Evolutionary conservation across 1,140 invertebrate species (phyloP), one percentile per base, ranked within the genome.

Genomic region (Popillia japonica): DNA sequence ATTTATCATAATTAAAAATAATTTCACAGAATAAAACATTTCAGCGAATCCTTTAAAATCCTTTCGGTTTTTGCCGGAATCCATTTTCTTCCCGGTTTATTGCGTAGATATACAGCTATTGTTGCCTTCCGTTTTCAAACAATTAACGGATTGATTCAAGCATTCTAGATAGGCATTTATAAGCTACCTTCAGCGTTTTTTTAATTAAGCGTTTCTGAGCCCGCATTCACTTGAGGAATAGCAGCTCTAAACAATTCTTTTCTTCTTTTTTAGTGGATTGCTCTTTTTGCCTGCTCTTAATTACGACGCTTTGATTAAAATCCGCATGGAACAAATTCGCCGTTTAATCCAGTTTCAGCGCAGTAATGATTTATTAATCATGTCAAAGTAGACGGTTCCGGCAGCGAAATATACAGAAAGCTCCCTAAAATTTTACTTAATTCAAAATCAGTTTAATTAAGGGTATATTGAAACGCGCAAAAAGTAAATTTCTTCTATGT

Each of bases 351-450:
- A 68, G 17, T 68, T 34, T 68, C 22, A 22, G 61, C 14, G 61
- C 8, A 14, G 22, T 68, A 68, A 68, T 68, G 61, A 68, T 68
- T 68, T 68, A 68, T 68, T 68, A 68, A 68, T 68, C 61, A 27
- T 11, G 27, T 23, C 22, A 22, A 68, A 68, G 61, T 17, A 34
- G 22, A 20, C 20, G 22, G 22, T 9, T 14, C 7, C 61, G 22
- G 27, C 10, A 20, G 4, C 7, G 61, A 14, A 68, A 68, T 17
- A 34, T 23, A 27, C 11, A 68, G 17, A 20, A 14, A 68, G n/a
- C 11, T 23, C 61, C 20, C 61, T 3, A 68, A 68, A 68, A 68
- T 17, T 17, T 68, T 14, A 34, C 61, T 68, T 34, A 68, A 68
- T 68, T 34, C 27, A 68, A 68, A 68, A 68, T 68, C 61, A 11